Conservation (phyloP, 2,888 invertebrate genomes). For the Andrena bicolor region DNA sequence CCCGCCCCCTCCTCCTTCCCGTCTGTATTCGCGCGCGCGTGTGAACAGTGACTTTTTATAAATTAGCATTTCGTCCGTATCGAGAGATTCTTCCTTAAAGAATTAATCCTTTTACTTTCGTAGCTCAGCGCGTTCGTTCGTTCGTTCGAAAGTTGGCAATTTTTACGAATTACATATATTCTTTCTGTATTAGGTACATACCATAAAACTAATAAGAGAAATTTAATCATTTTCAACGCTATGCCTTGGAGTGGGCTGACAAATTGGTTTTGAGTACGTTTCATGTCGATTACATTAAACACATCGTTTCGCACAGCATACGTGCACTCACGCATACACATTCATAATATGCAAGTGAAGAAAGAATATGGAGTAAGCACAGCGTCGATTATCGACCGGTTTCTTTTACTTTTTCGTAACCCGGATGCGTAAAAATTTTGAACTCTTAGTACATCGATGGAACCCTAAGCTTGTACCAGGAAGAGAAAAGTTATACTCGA, state of each 20-base stretch:
- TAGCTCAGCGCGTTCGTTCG: conserved; percentile 6
- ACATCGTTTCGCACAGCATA: conserved; percentile 49
- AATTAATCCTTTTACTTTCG: conserved; percentile 54
- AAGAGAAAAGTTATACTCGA: conserved; percentile 5
- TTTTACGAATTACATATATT: conserved; percentile 17
- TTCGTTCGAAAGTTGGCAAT: conserved; percentile 33
- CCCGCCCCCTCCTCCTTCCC: neutral
- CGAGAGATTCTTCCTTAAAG: conserved; percentile 71
- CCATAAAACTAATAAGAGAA: conserved; percentile 15
- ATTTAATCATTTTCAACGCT: conserved; percentile 15
- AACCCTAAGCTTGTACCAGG: neutral
- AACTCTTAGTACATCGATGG: neutral
- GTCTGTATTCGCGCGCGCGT: conserved; percentile 16
- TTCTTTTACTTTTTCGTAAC: neutral
- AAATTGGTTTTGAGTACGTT: conserved; percentile 29
- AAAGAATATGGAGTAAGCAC: conserved; percentile 32
- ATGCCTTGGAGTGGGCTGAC: conserved; percentile 41
- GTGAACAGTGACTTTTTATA: conserved; percentile 64
- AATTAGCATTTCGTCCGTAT: conserved; percentile 55
- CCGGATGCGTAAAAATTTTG: neutral
- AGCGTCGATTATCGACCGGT: conserved; percentile 4
- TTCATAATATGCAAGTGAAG: conserved; percentile 39
- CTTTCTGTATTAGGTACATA: conserved; percentile 1
- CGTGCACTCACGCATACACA: conserved; percentile 46
- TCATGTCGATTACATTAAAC: conserved; percentile 33